phyloP scores from a whole-genome alignment of 2,113 vertebrate species.

The Scalopus aquaticus region DNA sequence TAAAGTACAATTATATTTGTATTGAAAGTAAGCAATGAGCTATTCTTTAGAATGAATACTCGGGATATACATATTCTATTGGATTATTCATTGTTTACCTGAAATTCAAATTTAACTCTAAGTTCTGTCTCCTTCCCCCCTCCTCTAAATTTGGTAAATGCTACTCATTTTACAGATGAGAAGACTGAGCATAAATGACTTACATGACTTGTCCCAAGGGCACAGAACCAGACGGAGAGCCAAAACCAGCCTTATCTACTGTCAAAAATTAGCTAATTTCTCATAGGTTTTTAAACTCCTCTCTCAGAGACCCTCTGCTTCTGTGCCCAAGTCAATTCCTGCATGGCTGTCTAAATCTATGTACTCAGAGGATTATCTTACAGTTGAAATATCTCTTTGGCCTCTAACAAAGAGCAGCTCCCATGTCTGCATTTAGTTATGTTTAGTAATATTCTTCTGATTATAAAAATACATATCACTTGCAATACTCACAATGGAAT shows the following conservation, averaged over 20 bases:
- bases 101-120: conserved; percentile 16
- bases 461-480: neutral
- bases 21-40: neutral
- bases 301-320: neutral
- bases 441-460: neutral
- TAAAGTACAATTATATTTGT: neutral
- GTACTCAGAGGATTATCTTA: neutral
- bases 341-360: neutral
- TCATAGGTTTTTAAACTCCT: neutral
- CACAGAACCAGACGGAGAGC: neutral
- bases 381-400: neutral
- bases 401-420: neutral
- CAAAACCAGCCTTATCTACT: neutral
- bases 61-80: neutral
- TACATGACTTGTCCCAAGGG: neutral
- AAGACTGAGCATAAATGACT: neutral
- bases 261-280: fast-evolving
- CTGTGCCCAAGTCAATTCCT: neutral
- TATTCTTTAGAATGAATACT: neutral
- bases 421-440: neutral
- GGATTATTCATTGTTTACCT: neutral
- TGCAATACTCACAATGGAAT: neutral
- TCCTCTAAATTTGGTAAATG: neutral
- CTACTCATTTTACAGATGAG: neutral
- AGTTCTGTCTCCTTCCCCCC: neutral